Evolutionary conservation across 2,888 invertebrate genomes (phyloP).

Genomic region (Pollenia griseotomentosa): DNA sequence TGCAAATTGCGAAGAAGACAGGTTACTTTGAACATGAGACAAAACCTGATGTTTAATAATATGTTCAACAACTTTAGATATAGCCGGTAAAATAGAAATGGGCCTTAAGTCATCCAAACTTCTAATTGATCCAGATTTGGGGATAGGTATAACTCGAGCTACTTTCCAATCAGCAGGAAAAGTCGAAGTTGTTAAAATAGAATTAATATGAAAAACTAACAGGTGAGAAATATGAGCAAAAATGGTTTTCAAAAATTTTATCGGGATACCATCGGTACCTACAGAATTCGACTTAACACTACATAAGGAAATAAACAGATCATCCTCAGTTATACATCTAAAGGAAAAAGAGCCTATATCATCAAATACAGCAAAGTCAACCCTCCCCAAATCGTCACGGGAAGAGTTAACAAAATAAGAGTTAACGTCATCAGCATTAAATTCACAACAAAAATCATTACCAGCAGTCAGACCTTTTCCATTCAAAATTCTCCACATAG

Average conservation of each 20-base stretch:
- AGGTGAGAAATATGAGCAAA: neutral
- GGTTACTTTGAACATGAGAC: neutral
- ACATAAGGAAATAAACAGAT: neutral
- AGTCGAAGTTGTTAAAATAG: neutral
- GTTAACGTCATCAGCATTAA: constrained; percentile 13
- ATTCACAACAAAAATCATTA: neutral
- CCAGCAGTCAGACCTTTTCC: neutral
- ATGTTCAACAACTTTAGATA: constrained; percentile 16
- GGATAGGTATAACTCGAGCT: constrained; percentile 14
- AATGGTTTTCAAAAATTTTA: neutral
- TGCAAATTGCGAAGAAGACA: constrained; percentile 19
- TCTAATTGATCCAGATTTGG: neutral
- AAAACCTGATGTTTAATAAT: constrained; percentile 8
- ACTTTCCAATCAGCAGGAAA: neutral
- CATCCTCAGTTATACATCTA: constrained; percentile 4
- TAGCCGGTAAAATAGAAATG: neutral
- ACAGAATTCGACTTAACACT: constrained; percentile 32
- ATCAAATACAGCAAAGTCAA: neutral
- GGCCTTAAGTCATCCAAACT: constrained; percentile 11
- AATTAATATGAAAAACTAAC: neutral
- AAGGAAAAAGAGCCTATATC: neutral
- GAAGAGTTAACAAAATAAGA: neutral
- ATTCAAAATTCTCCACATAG: constrained; percentile 6
- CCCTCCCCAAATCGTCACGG: neutral
- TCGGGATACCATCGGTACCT: neutral